Percentiles rank a stretch among this genome's conserved stretches.
These are phyloP conservation scores for Trypoxylus dichotomus DNA, from an alignment of 1,140 invertebrate genomes.

Conservation along the genomic window DNA sequence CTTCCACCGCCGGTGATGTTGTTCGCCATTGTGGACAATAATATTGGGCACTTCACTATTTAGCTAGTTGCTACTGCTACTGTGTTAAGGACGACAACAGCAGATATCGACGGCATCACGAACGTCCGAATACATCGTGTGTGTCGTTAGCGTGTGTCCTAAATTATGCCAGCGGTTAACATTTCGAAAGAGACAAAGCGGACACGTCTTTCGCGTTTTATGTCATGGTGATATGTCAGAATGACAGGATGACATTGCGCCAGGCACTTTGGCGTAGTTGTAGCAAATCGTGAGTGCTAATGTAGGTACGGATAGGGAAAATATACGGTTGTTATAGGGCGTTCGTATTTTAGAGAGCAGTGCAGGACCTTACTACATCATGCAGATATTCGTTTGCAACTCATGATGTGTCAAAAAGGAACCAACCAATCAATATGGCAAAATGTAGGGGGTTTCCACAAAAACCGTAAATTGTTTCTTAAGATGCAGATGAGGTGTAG, in stretches of 20 bases:
- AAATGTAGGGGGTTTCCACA: too few relatives aligned
- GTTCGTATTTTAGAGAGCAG: too few relatives aligned
- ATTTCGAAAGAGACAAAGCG: neutral
- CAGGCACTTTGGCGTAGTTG: neutral
- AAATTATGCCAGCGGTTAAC: neutral
- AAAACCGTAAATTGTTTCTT: too few relatives aligned
- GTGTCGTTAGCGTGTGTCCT: neutral
- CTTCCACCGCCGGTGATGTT: conserved; percentile 21
- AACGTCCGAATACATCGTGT: neutral
- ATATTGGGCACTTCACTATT: conserved; percentile 28
- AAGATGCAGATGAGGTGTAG: too few relatives aligned
- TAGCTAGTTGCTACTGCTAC: conserved; percentile 12
- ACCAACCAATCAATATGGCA: too few relatives aligned
- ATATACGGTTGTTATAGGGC: too few relatives aligned
- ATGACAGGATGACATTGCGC: neutral
- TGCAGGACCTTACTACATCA: too few relatives aligned
- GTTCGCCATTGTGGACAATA: conserved; percentile 23
- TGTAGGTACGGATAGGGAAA: too few relatives aligned
- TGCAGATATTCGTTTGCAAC: too few relatives aligned
- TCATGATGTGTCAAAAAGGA: too few relatives aligned
- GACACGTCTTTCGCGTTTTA: neutral
- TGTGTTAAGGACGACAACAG: neutral
- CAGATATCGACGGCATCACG: neutral
- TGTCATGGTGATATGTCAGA: neutral
- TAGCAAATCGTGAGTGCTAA: too few relatives aligned